Evolutionary conservation across 2,797 vertebrate genomes (phyloP).

Genomic region (Momotus momota): DNA sequence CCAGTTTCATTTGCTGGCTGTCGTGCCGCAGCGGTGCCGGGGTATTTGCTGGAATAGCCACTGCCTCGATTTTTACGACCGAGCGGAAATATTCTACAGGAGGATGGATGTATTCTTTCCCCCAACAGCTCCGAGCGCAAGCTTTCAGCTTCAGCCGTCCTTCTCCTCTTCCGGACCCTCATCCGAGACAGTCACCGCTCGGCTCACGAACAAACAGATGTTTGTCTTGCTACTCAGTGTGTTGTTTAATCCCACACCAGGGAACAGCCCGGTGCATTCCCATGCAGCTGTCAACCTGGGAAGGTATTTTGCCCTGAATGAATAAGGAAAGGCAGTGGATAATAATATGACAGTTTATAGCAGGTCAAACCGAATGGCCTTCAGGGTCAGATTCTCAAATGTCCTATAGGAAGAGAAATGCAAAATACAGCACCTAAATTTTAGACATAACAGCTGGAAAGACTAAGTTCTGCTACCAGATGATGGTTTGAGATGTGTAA

Average conservation of each 20-base stretch:
- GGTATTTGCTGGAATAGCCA: not conserved
- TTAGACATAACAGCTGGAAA: not conserved
- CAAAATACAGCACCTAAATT: not conserved
- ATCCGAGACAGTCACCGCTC: not conserved
- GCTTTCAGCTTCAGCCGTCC: slow-evolving; percentile 21
- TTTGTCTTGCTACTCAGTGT: slow-evolving; percentile 32
- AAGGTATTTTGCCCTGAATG: not conserved
- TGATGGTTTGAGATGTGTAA: not conserved
- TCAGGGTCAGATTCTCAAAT: not conserved
- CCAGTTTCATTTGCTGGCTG: not conserved
- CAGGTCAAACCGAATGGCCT: not conserved
- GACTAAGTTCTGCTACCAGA: not conserved
- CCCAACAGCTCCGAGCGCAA: not conserved
- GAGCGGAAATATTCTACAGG: not conserved
- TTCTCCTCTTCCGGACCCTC: slow-evolving; percentile 31
- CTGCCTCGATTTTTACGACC: not conserved
- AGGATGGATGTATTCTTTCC: slow-evolving; percentile 5
- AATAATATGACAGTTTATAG: not conserved
- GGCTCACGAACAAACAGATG: slow-evolving; percentile 58
- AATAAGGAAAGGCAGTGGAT: slow-evolving; percentile 13
- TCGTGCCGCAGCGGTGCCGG: not conserved
- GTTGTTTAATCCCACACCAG: slow-evolving; percentile 48
- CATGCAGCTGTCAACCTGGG: not conserved
- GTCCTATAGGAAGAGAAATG: not conserved
- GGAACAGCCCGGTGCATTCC: slow-evolving; percentile 32